These are phyloP conservation scores for Oscheius onirici DNA, from an alignment of 2,888 invertebrate genomes.

Conservation along the genomic window DNA sequence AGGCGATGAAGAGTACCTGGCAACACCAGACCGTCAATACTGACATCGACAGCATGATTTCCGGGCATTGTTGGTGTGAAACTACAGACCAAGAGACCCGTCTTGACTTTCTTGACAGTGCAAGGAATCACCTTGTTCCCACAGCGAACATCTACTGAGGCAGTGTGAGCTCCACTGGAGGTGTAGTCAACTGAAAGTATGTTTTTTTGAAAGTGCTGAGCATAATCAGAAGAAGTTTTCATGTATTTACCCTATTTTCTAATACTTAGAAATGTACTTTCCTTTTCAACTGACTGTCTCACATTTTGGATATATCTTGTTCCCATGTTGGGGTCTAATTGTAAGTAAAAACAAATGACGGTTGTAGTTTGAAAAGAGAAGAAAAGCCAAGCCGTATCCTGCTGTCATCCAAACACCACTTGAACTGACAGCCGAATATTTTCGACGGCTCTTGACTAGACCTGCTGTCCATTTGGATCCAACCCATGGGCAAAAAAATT, in stretches of 20 bases:
- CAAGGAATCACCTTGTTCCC: conserved; percentile 54
- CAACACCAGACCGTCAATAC: conserved; percentile 85
- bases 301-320: too few species aligned
- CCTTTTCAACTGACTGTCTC: too few species aligned
- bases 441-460: too few species aligned
- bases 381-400: too few species aligned
- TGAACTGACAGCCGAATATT: neutral
- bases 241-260: too few species aligned
- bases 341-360: neutral
- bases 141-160: conserved; percentile 84
- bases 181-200: conserved; percentile 80
- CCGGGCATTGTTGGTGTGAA: conserved; percentile 87
- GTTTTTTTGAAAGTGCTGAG: too few species aligned
- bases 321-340: too few species aligned
- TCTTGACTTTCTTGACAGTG: conserved; percentile 62
- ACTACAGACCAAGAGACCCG: conserved; percentile 64
- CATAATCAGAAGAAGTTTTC: too few species aligned
- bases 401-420: neutral
- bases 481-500: too few species aligned
- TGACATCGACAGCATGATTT: conserved; percentile 85
- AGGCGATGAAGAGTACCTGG: conserved; percentile 68
- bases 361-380: neutral
- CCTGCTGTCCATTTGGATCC: too few species aligned
- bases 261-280: too few species aligned
- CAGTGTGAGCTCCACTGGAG: conserved; percentile 85